Conservation (phyloP, 1,140 invertebrate genomes). For the Leptinotarsa undecemlineata region DNA sequence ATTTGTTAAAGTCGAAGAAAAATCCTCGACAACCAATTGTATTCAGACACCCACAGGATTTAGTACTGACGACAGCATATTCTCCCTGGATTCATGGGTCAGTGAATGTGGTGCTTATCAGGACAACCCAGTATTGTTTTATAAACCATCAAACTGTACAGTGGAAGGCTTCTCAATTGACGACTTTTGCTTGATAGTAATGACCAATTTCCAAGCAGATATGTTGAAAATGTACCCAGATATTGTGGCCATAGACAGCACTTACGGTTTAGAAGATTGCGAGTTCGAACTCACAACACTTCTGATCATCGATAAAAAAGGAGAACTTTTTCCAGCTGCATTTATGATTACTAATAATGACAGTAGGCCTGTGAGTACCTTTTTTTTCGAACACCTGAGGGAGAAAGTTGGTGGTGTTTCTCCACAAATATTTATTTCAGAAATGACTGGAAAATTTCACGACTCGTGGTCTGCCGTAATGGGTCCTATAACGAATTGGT, state of each 20-base stretch:
- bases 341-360: constrained; percentile 37
- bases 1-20: neutral
- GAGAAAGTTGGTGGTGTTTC: constrained; percentile 24
- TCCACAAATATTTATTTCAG: constrained; percentile 34
- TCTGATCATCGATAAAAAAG: constrained; percentile 36
- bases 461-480: constrained; percentile 25
- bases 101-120: neutral
- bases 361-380: constrained; percentile 24
- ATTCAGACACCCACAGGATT: neutral
- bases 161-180: neutral
- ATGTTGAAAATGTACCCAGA: constrained; percentile 34
- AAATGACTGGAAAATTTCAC: constrained; percentile 30
- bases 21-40: neutral
- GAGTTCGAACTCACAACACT: constrained; percentile 42
- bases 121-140: constrained; percentile 3
- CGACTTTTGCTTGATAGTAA: constrained; percentile 38
- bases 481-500: neutral
- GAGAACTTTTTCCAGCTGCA: constrained; percentile 36
- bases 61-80: neutral
- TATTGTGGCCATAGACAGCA: constrained; percentile 38
- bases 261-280: constrained; percentile 40
- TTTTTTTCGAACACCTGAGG: constrained; percentile 34
- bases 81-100: constrained; percentile 13
- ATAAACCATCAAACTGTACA: neutral
- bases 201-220: constrained; percentile 32